Evolutionary conservation across 37 sponge, comb jelly and placozoan species (phyloP), one percentile per base, ranked within the genome.

Genomic region (Halisarca cf. caerulea): DNA sequence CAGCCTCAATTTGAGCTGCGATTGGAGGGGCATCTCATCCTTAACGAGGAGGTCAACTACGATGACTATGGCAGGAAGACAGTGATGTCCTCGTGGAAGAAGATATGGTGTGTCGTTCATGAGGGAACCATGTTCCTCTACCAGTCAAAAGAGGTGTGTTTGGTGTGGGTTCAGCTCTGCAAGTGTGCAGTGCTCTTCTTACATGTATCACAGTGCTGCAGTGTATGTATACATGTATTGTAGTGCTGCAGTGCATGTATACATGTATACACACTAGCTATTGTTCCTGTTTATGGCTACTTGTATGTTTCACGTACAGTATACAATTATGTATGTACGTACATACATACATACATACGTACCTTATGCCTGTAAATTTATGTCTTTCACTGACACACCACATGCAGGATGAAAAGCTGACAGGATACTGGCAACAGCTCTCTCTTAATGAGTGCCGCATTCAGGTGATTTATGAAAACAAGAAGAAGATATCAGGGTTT

Each of bases 51-150:
- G 44, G 77, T 74, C n/a, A 44, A 74, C 25, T 74, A 11, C 14
- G 77, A 74, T 2, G 23, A 24, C 24, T 47, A 47, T 47, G 77
- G 77, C 42, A 74, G 36, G 42, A 40, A 37, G 18, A 42, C 38
- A 44, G 77, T 74, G 7, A 15, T 74, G 44, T 74, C 37, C 25
- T 2, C 44, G 9, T 74, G 77, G 77, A 37, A 39, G 44, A 74
- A 74, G 77, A 5, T 74, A 2, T 74, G 77, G 77, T 74, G 77
- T 41, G 44, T 74, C 42, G 45, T 74, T 43, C 77, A 74, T 7
- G 24, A 40, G 42, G 77, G 77, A 18, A 74, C 77, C 43, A 74
- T 74, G 77, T 74, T 74, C 77, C 77, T 74, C 9, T 74, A 74
- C 77, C 18, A 40, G 2, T 44, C 42, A 44, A 41, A 41, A 15